phyloP scores from a whole-genome alignment of 2,113 vertebrate species.

The Entelurus aequoreus region DNA sequence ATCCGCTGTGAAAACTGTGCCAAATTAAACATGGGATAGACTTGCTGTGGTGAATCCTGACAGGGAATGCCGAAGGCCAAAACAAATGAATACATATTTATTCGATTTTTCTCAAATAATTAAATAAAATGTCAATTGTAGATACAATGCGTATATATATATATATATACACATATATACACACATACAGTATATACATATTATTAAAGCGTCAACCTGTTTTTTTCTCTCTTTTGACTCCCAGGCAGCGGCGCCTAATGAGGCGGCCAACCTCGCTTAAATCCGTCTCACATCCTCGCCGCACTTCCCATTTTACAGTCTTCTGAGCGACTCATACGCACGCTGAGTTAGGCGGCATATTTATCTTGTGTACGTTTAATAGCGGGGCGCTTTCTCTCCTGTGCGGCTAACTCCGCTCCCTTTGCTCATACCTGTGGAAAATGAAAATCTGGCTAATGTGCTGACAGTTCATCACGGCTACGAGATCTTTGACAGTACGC shows the following conservation, averaged over 20 bases:
- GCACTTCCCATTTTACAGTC: slow-evolving; percentile 21
- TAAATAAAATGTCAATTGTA: no score
- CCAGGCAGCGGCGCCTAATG: slow-evolving; percentile 11
- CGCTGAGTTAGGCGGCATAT: slow-evolving; percentile 9
- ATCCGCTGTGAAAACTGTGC: no score
- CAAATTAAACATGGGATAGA: no score
- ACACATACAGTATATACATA: no score
- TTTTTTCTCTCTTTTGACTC: slow-evolving; percentile 18
- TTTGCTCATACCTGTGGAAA: slow-evolving; percentile 4
- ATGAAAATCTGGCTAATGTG: neutral
- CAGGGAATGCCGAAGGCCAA: no score
- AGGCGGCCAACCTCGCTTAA: slow-evolving; percentile 13
- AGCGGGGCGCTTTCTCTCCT: slow-evolving; percentile 11
- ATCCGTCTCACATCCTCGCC: slow-evolving; percentile 24
- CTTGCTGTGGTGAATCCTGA: no score
- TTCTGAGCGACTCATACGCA: neutral
- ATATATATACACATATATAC: no score
- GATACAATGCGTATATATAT: no score
- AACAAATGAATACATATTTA: no score
- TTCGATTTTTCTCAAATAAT: no score
- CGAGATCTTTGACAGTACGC: neutral
- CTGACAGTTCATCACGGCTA: slow-evolving; percentile 1
- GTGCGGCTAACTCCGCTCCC: neutral
- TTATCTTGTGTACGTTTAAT: slow-evolving; percentile 23
- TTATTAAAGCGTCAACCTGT: slow-evolving; percentile 1